These are phyloP conservation scores for Phaethon lepturus DNA, from an alignment of 2,113 vertebrate genomes.

Conservation along the genomic window DNA sequence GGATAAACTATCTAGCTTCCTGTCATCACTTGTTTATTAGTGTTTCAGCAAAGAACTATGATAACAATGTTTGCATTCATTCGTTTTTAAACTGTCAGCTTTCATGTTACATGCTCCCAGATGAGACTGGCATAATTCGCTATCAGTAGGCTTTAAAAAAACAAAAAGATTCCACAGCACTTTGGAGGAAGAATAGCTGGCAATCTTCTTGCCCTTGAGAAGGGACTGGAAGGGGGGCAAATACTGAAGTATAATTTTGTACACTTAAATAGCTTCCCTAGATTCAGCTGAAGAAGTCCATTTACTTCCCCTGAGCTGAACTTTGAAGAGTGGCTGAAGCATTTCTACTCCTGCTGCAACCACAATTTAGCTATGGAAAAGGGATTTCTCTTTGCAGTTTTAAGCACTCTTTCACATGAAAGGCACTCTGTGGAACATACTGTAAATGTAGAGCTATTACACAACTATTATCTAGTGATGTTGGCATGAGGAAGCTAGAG, in stretches of 20 bases:
- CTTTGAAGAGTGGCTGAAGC: not conserved
- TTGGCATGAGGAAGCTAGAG: constrained; percentile 62
- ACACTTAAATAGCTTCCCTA: not conserved
- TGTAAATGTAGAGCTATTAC: constrained; percentile 53
- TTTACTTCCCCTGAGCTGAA: not conserved
- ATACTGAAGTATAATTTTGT: not conserved
- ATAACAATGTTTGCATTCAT: constrained; percentile 28
- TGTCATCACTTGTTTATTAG: constrained; percentile 58
- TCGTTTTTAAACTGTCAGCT: not conserved
- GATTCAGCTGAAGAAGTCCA: not conserved
- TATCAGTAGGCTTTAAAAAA: not conserved
- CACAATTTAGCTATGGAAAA: constrained; percentile 2
- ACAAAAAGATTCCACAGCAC: not conserved
- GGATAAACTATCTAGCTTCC: not conserved
- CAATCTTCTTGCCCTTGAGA: constrained; percentile 35
- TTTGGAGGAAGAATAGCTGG: not conserved
- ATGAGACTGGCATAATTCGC: not conserved
- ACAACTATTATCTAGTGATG: constrained; percentile 65
- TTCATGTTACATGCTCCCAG: not conserved
- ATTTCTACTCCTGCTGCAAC: constrained; percentile 14
- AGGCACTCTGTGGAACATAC: not conserved
- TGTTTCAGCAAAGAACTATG: not conserved
- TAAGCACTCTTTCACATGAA: not conserved
- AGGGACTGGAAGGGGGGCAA: not conserved
- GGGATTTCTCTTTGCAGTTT: constrained; percentile 33